Conservation (phyloP, 2,888 invertebrate species). For the Drosophila kanekoi region DNA sequence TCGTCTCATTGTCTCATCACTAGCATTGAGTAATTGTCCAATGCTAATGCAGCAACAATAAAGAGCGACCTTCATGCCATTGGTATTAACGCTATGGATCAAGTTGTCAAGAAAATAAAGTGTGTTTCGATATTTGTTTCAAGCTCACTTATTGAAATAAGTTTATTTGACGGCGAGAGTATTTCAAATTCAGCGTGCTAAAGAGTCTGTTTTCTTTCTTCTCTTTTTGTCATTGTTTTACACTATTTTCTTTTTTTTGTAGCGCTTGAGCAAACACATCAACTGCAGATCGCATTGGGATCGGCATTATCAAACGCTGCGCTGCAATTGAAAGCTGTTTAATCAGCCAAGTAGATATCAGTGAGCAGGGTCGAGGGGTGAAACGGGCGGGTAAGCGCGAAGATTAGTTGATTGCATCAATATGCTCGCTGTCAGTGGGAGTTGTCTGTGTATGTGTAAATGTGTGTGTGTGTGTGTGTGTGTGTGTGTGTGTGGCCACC, state of each 20-base stretch:
- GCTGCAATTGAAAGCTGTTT: constrained; percentile 57
- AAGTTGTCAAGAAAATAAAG: too few species aligned
- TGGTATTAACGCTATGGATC: neutral
- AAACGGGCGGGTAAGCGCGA: constrained; percentile 80
- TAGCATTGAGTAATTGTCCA: too few species aligned
- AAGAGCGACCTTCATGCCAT: neutral
- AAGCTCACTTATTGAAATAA: too few species aligned
- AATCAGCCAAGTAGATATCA: constrained; percentile 37
- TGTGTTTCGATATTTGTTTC: too few species aligned
- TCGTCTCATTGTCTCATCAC: too few species aligned
- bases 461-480: neutral
- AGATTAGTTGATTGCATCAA: constrained; percentile 85
- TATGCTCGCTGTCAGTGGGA: constrained; percentile 79
- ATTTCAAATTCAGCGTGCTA: neutral
- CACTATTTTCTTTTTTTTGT: constrained; percentile 10
- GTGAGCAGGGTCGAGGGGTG: constrained; percentile 26
- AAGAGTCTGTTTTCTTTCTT: neutral
- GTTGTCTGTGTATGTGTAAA: too few species aligned
- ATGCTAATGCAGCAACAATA: neutral
- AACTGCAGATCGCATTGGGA: constrained; percentile 48
- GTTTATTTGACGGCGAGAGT: neutral
- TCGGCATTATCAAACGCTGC: constrained; percentile 18
- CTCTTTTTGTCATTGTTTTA: neutral
- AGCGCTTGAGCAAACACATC: constrained; percentile 53
- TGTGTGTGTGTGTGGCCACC: constrained; percentile 24